phyloP scores from a whole-genome alignment of 2,113 vertebrate genomes.

The Notarius quadriscutis region DNA sequence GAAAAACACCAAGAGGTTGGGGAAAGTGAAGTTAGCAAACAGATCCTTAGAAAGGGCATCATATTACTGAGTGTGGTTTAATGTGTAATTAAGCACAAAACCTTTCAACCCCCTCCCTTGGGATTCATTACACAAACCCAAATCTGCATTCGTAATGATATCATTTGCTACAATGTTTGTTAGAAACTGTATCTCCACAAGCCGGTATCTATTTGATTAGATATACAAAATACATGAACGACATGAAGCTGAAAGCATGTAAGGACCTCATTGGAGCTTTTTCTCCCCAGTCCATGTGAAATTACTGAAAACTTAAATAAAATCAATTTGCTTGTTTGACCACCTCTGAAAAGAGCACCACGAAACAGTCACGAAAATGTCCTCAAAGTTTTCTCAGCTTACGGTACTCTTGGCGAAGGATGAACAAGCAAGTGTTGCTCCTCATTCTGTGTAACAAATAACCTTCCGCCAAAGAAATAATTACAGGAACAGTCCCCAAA shows the following conservation, averaged over 20 bases:
- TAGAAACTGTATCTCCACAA: constrained; percentile 58
- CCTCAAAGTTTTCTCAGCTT: constrained; percentile 48
- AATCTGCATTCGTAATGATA: constrained; percentile 80
- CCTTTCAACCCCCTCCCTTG: constrained; percentile 66
- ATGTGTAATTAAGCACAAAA: constrained; percentile 76
- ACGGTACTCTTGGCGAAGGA: constrained; percentile 23
- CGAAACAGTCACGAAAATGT: constrained; percentile 45
- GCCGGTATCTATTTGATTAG: constrained; percentile 67
- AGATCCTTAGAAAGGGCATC: constrained; percentile 66
- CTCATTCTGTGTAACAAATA: constrained; percentile 85
- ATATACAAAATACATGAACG: constrained; percentile 54
- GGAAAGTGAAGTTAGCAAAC: constrained; percentile 67
- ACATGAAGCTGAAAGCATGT: constrained; percentile 50
- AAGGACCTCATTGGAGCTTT: constrained; percentile 32
- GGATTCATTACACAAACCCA: constrained; percentile 74
- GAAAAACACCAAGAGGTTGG: constrained; percentile 69
- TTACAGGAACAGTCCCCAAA: constrained; percentile 88
- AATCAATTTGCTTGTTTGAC: constrained; percentile 57
- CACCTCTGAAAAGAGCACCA: constrained; percentile 41
- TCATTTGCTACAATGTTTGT: constrained; percentile 69
- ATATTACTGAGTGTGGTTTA: constrained; percentile 68
- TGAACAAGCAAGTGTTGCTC: constrained; percentile 55
- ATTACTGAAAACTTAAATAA: constrained; percentile 42
- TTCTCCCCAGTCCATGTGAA: not conserved
- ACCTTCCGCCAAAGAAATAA: constrained; percentile 89